phyloP scores from a whole-genome alignment of 2,797 vertebrate species.

The Typhlichthys subterraneus region DNA sequence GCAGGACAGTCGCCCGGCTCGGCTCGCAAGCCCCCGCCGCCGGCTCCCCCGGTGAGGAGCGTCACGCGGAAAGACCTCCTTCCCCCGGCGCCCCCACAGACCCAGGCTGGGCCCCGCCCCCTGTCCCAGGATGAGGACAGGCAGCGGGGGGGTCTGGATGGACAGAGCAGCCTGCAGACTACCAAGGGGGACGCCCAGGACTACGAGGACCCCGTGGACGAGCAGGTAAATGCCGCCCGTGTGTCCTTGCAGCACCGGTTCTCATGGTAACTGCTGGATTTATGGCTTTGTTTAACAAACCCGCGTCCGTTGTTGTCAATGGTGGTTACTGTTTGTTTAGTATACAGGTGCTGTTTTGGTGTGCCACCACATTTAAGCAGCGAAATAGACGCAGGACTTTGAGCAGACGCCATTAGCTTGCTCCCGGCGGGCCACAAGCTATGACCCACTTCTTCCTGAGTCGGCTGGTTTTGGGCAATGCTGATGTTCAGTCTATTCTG shows the following conservation, averaged over 20 bases:
- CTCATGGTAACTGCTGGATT: no score
- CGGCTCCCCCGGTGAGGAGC: constrained; percentile 79
- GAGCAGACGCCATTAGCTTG: no score
- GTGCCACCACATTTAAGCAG: no score
- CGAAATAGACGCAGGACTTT: no score
- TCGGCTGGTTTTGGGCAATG: no score
- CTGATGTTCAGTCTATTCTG: no score
- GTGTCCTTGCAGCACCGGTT: background rate
- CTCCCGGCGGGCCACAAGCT: no score
- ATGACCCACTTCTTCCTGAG: no score
- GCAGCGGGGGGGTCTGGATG: constrained; percentile 42
- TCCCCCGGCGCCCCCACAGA: constrained; percentile 15
- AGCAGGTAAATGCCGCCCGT: constrained; percentile 67
- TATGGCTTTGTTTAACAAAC: no score
- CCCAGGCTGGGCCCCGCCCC: constrained; percentile 18
- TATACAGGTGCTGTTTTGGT: no score
- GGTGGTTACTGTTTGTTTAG: no score
- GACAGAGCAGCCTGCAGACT: constrained; percentile 41
- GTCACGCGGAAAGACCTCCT: constrained; percentile 77
- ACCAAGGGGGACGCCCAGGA: constrained; percentile 55
- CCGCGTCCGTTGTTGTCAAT: no score
- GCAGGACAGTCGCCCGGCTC: constrained; percentile 74
- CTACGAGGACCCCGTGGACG: constrained; percentile 47
- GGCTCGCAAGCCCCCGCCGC: constrained; percentile 78
- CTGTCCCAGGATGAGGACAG: constrained; percentile 47